Evolutionary conservation across 2,888 invertebrate species (phyloP).

Genomic region (Craniophora ligustri): DNA sequence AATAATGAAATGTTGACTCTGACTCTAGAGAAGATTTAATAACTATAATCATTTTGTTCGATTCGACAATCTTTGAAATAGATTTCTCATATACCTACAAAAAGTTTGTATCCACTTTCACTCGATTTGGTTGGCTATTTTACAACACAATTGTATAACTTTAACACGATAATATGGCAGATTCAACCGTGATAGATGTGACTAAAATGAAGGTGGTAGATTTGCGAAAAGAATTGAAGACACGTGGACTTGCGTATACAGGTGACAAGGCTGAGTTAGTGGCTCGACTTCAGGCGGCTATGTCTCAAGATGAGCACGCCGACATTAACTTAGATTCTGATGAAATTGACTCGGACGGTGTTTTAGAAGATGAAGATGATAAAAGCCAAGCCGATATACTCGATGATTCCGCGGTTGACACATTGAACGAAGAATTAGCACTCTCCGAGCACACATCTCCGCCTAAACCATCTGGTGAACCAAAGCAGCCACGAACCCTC

Average conservation of each 20-base stretch:
- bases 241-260: conserved; percentile 91
- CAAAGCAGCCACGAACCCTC: conserved; percentile 70
- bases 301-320: conserved; percentile 81
- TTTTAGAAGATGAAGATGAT: conserved; percentile 87
- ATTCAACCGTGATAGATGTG: conserved; percentile 72
- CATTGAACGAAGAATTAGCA: conserved; percentile 79
- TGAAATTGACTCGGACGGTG: conserved; percentile 86
- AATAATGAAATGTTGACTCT: too few species aligned
- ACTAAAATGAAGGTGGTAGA: conserved; percentile 93
- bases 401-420: conserved; percentile 76
- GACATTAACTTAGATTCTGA: conserved; percentile 82
- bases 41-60: too few species aligned
- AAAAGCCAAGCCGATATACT: conserved; percentile 81
- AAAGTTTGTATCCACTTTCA: too few species aligned
- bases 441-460: conserved; percentile 69
- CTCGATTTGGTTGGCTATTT: neutral
- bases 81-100: too few species aligned
- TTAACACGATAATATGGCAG: conserved; percentile 63
- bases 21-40: too few species aligned
- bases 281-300: conserved; percentile 91
- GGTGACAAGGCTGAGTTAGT: conserved; percentile 95
- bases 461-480: conserved; percentile 59
- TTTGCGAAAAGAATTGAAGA: conserved; percentile 94
- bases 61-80: too few species aligned
- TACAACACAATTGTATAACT: neutral